A percentile compares a stretch with the other conserved stretches of the same genome.
phyloP scores from a whole-genome alignment of 2,888 invertebrate species.

The Odontocerum albicorne region DNA sequence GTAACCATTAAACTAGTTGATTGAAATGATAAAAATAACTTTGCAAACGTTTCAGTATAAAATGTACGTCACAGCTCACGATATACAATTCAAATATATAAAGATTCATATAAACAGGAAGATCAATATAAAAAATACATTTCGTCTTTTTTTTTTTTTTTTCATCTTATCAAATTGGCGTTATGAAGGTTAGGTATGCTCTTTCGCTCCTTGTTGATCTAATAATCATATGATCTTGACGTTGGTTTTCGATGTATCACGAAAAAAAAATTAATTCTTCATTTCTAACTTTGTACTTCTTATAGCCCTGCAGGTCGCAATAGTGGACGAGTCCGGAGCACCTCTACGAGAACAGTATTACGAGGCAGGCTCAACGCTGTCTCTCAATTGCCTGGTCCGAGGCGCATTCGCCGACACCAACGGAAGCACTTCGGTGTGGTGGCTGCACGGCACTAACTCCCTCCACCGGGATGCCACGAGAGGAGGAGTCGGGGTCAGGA shows the following conservation, averaged over 20 bases:
- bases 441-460: constrained; percentile 54
- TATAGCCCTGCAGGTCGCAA: constrained; percentile 44
- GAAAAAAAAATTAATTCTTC: neutral
- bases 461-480: constrained; percentile 56
- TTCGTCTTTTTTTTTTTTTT: too few species aligned
- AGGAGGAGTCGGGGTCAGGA: constrained; percentile 52
- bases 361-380: constrained; percentile 58
- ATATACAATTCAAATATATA: too few species aligned
- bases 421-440: constrained; percentile 56
- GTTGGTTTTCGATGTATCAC: neutral
- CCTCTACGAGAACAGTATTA: constrained; percentile 56
- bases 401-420: constrained; percentile 40
- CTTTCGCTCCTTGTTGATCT: too few species aligned
- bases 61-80: too few species aligned
- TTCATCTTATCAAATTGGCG: too few species aligned
- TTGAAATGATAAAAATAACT: too few species aligned
- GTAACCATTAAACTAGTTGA: too few species aligned
- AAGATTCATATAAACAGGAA: too few species aligned
- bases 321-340: constrained; percentile 55
- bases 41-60: too few species aligned
- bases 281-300: neutral
- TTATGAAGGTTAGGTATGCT: too few species aligned
- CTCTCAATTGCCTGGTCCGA: constrained; percentile 55
- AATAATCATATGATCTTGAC: too few species aligned
- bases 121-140: too few species aligned